A percentile compares a stretch with the other conserved stretches of the same genome.
Evolutionary conservation across 1,140 invertebrate genomes (phyloP).

Genomic region (Branchinecta lynchi): DNA sequence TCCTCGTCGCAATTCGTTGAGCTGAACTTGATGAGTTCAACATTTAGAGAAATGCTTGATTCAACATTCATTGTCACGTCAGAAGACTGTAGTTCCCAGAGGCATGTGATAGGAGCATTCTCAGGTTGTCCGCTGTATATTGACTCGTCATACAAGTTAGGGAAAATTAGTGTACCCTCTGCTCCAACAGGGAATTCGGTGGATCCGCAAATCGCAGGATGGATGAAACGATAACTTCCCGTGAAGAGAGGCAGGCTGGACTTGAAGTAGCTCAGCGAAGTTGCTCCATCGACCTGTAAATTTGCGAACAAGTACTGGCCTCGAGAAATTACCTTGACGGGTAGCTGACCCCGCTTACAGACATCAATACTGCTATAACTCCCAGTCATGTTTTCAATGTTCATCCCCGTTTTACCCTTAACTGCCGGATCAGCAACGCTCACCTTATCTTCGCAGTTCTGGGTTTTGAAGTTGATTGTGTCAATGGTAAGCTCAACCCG

Average conservation of each 20-base stretch:
- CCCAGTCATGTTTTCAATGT: neutral
- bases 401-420: slow-evolving; percentile 15
- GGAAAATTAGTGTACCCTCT: slow-evolving; percentile 68
- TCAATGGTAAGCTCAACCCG: slow-evolving; percentile 56
- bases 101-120: neutral
- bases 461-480: slow-evolving; percentile 46
- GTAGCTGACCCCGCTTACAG: slow-evolving; percentile 17
- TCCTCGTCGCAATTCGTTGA: neutral
- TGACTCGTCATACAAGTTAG: slow-evolving; percentile 26
- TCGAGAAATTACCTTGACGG: slow-evolving; percentile 44
- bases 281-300: slow-evolving; percentile 58
- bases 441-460: neutral
- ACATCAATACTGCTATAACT: neutral
- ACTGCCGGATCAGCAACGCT: neutral
- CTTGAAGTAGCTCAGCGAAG: slow-evolving; percentile 71
- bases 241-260: slow-evolving; percentile 60
- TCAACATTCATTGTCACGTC: neutral
- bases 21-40: slow-evolving; percentile 3
- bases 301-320: slow-evolving; percentile 60
- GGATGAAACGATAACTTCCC: slow-evolving; percentile 68
- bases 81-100: neutral
- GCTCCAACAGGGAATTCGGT: slow-evolving; percentile 53
- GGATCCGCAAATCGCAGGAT: slow-evolving; percentile 61
- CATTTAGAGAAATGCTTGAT: neutral
- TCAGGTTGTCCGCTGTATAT: neutral